phyloP scores from a whole-genome alignment of 2,888 invertebrate genomes.

The Drosophila dives region DNA sequence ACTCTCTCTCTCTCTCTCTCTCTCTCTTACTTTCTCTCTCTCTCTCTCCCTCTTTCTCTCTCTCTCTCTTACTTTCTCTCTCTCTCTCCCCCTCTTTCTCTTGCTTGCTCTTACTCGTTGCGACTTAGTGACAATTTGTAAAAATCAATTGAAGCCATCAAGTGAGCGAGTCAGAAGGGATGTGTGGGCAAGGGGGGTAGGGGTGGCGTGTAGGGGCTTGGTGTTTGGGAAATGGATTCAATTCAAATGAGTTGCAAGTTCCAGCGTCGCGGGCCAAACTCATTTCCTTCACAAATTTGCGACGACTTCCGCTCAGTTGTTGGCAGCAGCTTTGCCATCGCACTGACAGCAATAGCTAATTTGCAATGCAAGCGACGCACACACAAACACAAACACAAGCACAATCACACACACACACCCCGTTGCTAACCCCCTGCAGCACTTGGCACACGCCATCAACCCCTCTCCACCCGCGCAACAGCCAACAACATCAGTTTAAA shows the following conservation, averaged over 20 bases:
- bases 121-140: slow-evolving; percentile 48
- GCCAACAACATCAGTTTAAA: slow-evolving; percentile 35
- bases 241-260: slow-evolving; percentile 29
- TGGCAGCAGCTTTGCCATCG: slow-evolving; percentile 24
- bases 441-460: background rate
- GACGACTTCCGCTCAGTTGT: slow-evolving; percentile 65
- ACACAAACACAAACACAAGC: background rate
- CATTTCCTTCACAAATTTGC: slow-evolving; percentile 75
- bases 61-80: background rate
- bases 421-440: background rate
- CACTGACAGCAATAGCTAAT: slow-evolving; percentile 70
- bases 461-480: background rate
- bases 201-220: background rate
- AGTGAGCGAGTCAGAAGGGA: background rate
- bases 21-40: background rate
- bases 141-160: slow-evolving; percentile 45
- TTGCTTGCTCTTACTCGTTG: background rate
- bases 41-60: background rate
- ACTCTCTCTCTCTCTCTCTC: slow-evolving; percentile 11
- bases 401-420: background rate
- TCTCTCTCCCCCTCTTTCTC: background rate
- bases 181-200: background rate
- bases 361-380: slow-evolving; percentile 65
- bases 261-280: slow-evolving; percentile 55
- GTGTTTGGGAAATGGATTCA: slow-evolving; percentile 5